Evolutionary conservation across 1,140 invertebrate genomes (phyloP).

Genomic region (Charaxes varanes): DNA sequence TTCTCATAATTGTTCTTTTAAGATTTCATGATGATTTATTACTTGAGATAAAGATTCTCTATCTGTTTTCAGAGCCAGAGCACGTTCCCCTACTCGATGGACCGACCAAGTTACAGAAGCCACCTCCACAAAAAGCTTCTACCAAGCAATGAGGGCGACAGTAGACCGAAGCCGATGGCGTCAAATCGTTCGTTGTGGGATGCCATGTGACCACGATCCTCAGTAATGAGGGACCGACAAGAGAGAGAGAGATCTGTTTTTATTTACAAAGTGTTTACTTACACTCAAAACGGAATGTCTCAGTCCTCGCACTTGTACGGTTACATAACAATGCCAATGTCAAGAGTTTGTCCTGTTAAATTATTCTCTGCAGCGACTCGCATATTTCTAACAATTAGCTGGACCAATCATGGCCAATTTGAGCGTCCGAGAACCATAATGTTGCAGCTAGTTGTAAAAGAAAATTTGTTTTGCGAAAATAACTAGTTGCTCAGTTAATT

Average conservation of each 20-base stretch:
- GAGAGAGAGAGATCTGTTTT: too few species aligned
- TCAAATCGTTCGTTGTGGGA: too few species aligned
- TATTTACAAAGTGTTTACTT: too few species aligned
- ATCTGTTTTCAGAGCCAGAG: not conserved
- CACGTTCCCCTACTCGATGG: not conserved
- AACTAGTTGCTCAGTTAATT: too few species aligned
- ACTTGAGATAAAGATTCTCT: not conserved
- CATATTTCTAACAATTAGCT: slow-evolving; percentile 61
- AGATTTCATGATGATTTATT: not conserved
- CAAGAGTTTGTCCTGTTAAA: slow-evolving; percentile 27
- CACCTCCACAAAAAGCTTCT: too few species aligned
- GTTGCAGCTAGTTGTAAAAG: too few species aligned
- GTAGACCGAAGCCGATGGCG: too few species aligned
- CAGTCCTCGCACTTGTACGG: not conserved
- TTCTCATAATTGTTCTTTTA: not conserved
- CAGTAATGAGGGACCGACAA: too few species aligned
- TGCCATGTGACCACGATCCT: too few species aligned
- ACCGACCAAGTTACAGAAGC: too few species aligned
- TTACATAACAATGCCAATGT: slow-evolving; percentile 4
- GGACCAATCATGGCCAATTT: slow-evolving; percentile 54
- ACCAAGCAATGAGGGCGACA: too few species aligned
- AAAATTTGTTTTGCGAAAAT: too few species aligned
- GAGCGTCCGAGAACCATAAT: slow-evolving; percentile 15
- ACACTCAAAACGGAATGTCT: not conserved
- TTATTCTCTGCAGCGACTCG: slow-evolving; percentile 38